Conservation (phyloP, 2,888 invertebrate species). For the Apamea sordens region DNA sequence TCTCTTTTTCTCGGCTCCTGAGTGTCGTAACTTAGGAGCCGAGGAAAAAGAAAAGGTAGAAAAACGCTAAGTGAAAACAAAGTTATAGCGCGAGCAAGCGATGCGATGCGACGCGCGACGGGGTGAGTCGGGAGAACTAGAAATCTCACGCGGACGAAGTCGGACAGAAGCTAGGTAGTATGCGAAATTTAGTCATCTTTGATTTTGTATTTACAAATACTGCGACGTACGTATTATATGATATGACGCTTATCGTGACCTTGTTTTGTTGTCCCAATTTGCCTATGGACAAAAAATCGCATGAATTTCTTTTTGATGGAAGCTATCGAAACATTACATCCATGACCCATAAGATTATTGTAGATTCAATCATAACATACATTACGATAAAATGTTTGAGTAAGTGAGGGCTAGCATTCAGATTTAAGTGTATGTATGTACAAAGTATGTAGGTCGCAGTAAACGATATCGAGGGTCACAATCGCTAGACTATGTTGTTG, state of each 20-base stretch:
- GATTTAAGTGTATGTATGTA: not conserved
- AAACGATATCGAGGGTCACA: slow-evolving; percentile 8
- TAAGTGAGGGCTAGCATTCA: not conserved
- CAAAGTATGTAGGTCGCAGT: slow-evolving; percentile 21
- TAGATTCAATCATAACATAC: not conserved
- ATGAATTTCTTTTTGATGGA: slow-evolving; percentile 12
- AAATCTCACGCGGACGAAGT: no score
- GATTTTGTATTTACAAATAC: slow-evolving; percentile 15
- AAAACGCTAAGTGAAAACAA: not conserved
- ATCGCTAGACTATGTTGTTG: not conserved
- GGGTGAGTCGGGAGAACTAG: not conserved
- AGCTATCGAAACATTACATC: slow-evolving; percentile 6
- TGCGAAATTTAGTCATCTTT: slow-evolving; percentile 19
- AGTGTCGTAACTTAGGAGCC: not conserved
- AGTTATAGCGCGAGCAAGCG: not conserved
- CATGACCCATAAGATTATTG: slow-evolving; percentile 3
- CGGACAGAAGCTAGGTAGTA: not conserved
- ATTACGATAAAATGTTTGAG: slow-evolving; percentile 6
- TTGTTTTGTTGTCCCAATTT: slow-evolving; percentile 11
- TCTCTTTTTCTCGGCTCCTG: no score
- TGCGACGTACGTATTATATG: slow-evolving; percentile 14
- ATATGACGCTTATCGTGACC: slow-evolving; percentile 9
- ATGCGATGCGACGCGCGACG: not conserved
- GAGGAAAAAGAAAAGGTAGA: not conserved
- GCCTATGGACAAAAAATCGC: not conserved